These are phyloP conservation scores for Luperina testacea DNA, from an alignment of 2,888 invertebrate genomes.

Conservation along the genomic window DNA sequence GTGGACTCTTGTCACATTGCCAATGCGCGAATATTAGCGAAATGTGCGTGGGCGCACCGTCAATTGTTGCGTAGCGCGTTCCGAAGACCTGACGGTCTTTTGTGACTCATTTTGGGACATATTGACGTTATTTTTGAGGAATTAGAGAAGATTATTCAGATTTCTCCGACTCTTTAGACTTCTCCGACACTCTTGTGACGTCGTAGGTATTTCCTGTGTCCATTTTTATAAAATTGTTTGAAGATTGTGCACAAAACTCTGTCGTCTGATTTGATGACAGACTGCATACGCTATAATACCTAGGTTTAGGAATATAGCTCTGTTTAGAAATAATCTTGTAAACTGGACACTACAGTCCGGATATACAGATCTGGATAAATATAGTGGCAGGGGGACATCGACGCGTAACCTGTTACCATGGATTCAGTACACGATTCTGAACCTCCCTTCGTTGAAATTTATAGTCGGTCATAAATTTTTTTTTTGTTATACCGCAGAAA, in stretches of 20 bases:
- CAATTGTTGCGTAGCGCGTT: conserved; percentile 61
- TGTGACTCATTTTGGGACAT: conserved; percentile 43
- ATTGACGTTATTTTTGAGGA: conserved; percentile 8
- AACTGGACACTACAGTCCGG: neutral
- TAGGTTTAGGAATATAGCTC: neutral
- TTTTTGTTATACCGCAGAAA: no score
- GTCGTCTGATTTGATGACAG: neutral
- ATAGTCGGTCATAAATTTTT: no score
- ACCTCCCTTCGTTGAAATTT: no score
- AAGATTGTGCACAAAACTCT: neutral
- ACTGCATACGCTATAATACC: neutral
- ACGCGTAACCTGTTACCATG: no score
- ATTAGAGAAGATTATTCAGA: neutral
- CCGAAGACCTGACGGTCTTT: conserved; percentile 24
- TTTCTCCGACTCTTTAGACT: neutral
- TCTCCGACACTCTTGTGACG: neutral
- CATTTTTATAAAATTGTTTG: neutral
- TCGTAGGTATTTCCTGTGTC: neutral
- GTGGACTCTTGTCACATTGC: conserved; percentile 72
- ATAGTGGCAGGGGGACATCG: neutral
- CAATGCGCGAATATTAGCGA: conserved; percentile 71
- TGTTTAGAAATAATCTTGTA: neutral
- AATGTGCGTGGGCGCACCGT: conserved; percentile 67
- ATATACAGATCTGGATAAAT: neutral
- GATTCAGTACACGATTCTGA: no score